Percentiles rank a stretch among this genome's conserved stretches.
Conservation (phyloP, 2,113 vertebrate genomes). For the Cichladusa arquata region DNA sequence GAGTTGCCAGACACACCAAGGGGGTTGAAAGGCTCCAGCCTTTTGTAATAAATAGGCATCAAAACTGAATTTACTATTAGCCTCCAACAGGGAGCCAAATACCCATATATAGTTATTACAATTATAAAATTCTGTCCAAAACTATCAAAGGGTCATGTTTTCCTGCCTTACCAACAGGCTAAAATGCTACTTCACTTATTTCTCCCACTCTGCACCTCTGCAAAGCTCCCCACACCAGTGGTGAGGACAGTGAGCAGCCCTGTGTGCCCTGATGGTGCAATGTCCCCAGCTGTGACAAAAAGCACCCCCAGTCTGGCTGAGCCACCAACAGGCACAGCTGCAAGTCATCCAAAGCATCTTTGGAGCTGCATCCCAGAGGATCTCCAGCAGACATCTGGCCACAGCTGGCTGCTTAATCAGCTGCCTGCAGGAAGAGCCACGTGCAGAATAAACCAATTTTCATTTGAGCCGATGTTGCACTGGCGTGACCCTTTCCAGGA, state of each 20-base stretch:
- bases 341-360: neutral
- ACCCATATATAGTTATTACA: neutral
- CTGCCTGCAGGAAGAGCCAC: neutral
- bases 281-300: rapidly evolving
- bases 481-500: neutral
- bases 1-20: constrained; percentile 57
- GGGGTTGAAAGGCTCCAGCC: neutral
- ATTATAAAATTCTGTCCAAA: neutral
- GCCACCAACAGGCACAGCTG: neutral
- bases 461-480: neutral
- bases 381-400: neutral
- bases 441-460: neutral
- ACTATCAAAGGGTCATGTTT: neutral
- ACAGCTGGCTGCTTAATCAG: constrained; percentile 33
- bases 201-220: neutral
- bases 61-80: constrained; percentile 18
- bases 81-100: neutral
- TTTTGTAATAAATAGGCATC: constrained; percentile 35
- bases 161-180: neutral
- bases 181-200: neutral
- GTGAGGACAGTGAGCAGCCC: rapidly evolving
- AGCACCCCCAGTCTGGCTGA: neutral
- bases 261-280: rapidly evolving
- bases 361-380: neutral
- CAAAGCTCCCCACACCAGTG: rapidly evolving